Percentiles rank a stretch among this genome's conserved stretches.
Conservation (phyloP, 2,113 vertebrate species). For the Melanocharis versteri region DNA sequence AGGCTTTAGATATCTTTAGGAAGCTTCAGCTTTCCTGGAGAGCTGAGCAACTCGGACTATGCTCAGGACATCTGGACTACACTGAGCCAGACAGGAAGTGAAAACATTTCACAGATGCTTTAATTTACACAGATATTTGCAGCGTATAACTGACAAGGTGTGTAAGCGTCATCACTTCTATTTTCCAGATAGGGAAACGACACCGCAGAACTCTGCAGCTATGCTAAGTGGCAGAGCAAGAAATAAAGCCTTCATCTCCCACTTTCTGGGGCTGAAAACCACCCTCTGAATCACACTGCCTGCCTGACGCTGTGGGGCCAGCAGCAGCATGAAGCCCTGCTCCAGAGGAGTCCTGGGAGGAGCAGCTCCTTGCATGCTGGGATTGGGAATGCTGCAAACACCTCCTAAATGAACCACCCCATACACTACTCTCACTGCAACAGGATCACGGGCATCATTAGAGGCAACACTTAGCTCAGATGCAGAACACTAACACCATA, state of each 20-base stretch:
- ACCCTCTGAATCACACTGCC: background rate
- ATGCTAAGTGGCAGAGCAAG: background rate
- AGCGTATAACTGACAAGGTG: slow-evolving; percentile 42
- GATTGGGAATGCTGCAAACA: background rate
- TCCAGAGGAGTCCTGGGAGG: background rate
- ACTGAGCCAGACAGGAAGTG: background rate
- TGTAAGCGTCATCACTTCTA: background rate
- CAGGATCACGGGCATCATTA: background rate
- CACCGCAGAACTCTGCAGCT: background rate
- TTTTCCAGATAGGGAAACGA: background rate
- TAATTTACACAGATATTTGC: slow-evolving; percentile 28
- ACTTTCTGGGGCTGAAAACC: background rate
- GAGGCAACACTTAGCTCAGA: background rate
- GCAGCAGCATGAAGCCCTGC: background rate
- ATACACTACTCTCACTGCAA: background rate
- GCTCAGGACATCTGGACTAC: background rate
- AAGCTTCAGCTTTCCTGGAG: background rate
- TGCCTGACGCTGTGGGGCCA: background rate
- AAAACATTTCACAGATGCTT: slow-evolving; percentile 26
- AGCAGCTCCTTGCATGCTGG: background rate
- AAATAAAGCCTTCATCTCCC: background rate
- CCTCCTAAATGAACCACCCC: background rate
- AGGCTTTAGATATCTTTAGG: background rate
- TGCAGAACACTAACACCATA: background rate
- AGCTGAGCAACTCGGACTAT: background rate